phyloP scores from a whole-genome alignment of 2,113 vertebrate genomes.

The Notiomystis cincta region DNA sequence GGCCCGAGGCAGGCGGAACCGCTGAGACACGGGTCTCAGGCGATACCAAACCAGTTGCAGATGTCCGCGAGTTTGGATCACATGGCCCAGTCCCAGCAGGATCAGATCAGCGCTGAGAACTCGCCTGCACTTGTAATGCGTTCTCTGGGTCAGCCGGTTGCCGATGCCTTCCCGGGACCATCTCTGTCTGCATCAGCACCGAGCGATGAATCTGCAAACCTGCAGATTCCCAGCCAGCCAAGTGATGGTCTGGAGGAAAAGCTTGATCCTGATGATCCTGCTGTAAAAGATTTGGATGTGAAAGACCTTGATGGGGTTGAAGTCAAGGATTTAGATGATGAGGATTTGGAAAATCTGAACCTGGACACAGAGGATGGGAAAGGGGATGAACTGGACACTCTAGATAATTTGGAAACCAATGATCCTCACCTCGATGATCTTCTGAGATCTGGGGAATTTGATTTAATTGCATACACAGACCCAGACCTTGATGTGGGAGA shows the following conservation, averaged over 20 bases:
- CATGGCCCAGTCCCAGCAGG: slow-evolving; percentile 70
- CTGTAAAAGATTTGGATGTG: slow-evolving; percentile 94
- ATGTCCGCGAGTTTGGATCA: slow-evolving; percentile 79
- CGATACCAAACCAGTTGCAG: slow-evolving; percentile 67
- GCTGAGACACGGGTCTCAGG: slow-evolving; percentile 63
- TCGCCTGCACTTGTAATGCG: slow-evolving; percentile 75
- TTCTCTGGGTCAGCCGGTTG: slow-evolving; percentile 78
- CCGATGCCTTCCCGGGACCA: slow-evolving; percentile 74
- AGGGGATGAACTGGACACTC: slow-evolving; percentile 88
- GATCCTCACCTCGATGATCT: slow-evolving; percentile 94
- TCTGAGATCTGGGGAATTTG: slow-evolving; percentile 90
- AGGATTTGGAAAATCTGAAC: slow-evolving; percentile 92
- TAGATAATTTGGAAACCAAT: slow-evolving; percentile 86
- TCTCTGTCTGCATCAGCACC: slow-evolving; percentile 66
- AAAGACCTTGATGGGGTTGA: slow-evolving; percentile 84
- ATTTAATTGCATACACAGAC: slow-evolving; percentile 95
- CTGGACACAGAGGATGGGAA: slow-evolving; percentile 93
- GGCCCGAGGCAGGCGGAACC: slow-evolving; percentile 69
- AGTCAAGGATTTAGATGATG: slow-evolving; percentile 95
- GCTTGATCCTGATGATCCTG: slow-evolving; percentile 88
- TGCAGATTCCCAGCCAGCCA: slow-evolving; percentile 60
- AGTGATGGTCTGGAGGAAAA: slow-evolving; percentile 85
- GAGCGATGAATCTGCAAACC: slow-evolving; percentile 48
- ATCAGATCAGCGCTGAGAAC: slow-evolving; percentile 66
- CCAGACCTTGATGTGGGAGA: slow-evolving; percentile 92